Evolutionary conservation across 2,797 vertebrate genomes (phyloP), one percentile per base, ranked within the genome.

Genomic region (Gephyroberyx darwinii): DNA sequence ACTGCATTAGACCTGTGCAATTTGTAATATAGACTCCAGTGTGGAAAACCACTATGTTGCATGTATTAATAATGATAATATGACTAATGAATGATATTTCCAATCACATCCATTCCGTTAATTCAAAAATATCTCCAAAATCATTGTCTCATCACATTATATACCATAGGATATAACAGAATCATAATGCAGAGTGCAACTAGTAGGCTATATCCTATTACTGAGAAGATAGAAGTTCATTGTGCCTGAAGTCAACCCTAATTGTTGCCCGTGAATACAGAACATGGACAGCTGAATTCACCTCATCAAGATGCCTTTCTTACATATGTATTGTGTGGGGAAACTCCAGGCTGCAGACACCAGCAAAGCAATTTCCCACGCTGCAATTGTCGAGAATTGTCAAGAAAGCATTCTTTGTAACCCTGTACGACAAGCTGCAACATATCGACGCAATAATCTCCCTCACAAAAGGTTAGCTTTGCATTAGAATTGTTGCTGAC

Each of bases 401-500:
- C 61, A 70, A 61, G 70, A 65, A 83, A 75, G 45, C 48, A 19
- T 77, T 72, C 60, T 65, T 80, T 78, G 70, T 71, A 47, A 26
- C 56, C 71, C 50, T 66, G 74, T 81, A 64, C 87, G 88, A 90
- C 78, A 89, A 82, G 82, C 52, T 19, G 26, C 71, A 71, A 68
- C 56, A 69, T 88, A 92, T 92, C 78, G 13, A 67, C 54, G n/a
- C 80, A 80, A 63, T 83, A 81, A 90, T 92, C 88, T 88, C 60
- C 71, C 77, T 73, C 70, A 87, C 87, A 78, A 91, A 89, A 92
- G 87, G 90, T 91, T 91, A 88, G 71, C 82, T 91, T 92, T 92
- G 90, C 87, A 91, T 93, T 91, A 84, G 84, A 93, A 92, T 90
- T 89, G 80, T 74, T 10, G 19, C 35, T 92, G 89, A 90, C 89